These are phyloP conservation scores for Volucella inanis DNA, from an alignment of 2,888 invertebrate species.

Conservation along the genomic window DNA sequence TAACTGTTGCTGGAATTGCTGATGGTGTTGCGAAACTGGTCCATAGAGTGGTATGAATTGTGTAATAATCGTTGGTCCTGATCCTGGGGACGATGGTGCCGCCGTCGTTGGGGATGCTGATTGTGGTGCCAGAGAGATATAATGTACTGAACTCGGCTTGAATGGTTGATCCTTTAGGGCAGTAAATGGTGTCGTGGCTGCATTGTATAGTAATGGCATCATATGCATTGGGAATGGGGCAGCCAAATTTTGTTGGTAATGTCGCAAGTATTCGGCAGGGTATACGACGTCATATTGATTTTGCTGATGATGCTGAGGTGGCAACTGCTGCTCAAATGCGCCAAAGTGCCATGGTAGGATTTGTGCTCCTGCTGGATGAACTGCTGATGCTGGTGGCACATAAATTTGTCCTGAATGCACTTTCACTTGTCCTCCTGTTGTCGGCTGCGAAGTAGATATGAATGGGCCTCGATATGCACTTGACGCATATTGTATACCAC, in stretches of 20 bases:
- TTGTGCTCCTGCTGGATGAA: constrained; percentile 27
- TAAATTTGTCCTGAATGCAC: constrained; percentile 71
- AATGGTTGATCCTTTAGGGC: constrained; percentile 40
- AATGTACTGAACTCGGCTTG: constrained; percentile 40
- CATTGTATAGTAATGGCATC: constrained; percentile 35
- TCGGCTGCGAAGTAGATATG: constrained; percentile 59
- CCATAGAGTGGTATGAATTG: constrained; percentile 54
- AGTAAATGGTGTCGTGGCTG: not conserved
- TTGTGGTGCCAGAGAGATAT: constrained; percentile 42
- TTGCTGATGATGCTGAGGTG: constrained; percentile 75
- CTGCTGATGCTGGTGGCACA: constrained; percentile 65
- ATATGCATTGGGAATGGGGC: constrained; percentile 51
- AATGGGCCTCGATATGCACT: constrained; percentile 71
- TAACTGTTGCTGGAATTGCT: constrained; percentile 44
- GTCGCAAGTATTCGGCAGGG: constrained; percentile 79
- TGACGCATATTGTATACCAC: constrained; percentile 75
- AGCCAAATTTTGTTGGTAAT: constrained; percentile 78
- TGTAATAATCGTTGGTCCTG: constrained; percentile 35
- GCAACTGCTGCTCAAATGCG: constrained; percentile 47
- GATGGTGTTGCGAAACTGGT: constrained; percentile 33
- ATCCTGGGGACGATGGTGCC: constrained; percentile 15
- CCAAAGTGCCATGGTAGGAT: constrained; percentile 39
- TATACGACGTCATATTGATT: constrained; percentile 81
- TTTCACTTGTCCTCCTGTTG: constrained; percentile 66
- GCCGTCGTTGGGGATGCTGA: constrained; percentile 35